phyloP scores from a whole-genome alignment of 1,140 invertebrate species.

The Forficula auricularia region DNA sequence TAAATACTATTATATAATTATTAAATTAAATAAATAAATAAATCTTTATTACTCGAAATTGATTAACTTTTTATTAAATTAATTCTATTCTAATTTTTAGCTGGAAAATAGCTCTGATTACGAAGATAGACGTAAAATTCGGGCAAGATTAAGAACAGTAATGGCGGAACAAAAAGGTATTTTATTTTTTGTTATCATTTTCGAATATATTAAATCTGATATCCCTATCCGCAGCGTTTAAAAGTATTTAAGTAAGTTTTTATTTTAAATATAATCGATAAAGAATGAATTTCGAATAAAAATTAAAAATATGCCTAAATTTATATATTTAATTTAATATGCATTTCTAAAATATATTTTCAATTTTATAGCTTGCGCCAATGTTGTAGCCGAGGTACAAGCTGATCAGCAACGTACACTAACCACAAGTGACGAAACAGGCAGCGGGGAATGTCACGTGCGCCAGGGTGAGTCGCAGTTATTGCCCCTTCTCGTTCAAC shows the following conservation, averaged over 20 bases:
- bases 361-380: constrained; percentile 33
- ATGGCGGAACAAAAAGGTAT: constrained; percentile 64
- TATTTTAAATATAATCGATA: constrained; percentile 5
- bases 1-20: constrained; percentile 3
- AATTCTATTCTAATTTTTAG: constrained; percentile 37
- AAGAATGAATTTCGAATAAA: background rate
- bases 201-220: too few species aligned
- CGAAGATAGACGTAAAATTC: constrained; percentile 64
- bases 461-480: constrained; percentile 35
- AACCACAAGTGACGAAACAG: too few species aligned
- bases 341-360: constrained; percentile 12
- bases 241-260: background rate
- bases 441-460: too few species aligned
- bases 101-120: constrained; percentile 68
- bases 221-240: background rate
- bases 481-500: constrained; percentile 41
- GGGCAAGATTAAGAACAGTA: constrained; percentile 52
- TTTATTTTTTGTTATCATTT: background rate
- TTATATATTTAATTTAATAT: background rate
- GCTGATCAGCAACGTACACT: background rate
- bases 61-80: constrained; percentile 4
- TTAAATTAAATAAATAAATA: background rate
- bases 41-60: background rate
- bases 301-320: constrained; percentile 1
- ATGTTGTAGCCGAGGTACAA: constrained; percentile 24